Base-by-base conservation (phyloP, 2,888 invertebrate species). In the Xanthorhoe spadicearia region DNA sequence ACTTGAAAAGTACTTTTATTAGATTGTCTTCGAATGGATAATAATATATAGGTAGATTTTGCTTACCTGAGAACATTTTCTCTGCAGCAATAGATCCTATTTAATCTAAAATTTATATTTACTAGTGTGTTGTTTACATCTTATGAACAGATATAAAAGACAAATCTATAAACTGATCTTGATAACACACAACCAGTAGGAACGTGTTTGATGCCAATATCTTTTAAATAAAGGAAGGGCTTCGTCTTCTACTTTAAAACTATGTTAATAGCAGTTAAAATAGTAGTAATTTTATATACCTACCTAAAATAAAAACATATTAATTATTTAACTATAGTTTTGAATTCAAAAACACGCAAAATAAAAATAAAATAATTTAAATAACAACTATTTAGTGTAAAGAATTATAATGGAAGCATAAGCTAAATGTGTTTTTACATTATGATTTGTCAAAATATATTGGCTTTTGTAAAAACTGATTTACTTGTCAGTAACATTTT, bases 1-100 rank as follows among this genome's bases (percentile, higher is more conserved):
- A 54, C 35, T 50, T 55, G 38, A 48, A 55, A 60, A 28, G 35
- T 58, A 19, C 9, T 56, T 17, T 49, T 28, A 32, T 49, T 28
- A 56, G 28, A 56, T 13, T 49, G 32, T 57, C 38, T 28, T 51
- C 51, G 23, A 51, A 23, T 51, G 13, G 19, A 23, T 46, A 57
- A 32, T 15, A 1, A 48, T 17, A 17, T 17, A 43, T 2, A 43
- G 38, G 3, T 43, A 13, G 38, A 43, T 43, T 43, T 43, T 43
- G 13, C 13, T 43, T 43, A 2, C 13, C 5, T 43, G 5, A 5
- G 13, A 43, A 43, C 13, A 43, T 13, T 43, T 43, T 32, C 13
- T 43, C 13, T 43, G 38, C 3, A 13, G 13, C 10, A 13, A 13
- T 43, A 43, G 10, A 1, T 43, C n/a, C n/a, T n/a, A n/a, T 2